Conservation (phyloP, 2,113 vertebrate genomes). For the Spilogale gracilis region DNA sequence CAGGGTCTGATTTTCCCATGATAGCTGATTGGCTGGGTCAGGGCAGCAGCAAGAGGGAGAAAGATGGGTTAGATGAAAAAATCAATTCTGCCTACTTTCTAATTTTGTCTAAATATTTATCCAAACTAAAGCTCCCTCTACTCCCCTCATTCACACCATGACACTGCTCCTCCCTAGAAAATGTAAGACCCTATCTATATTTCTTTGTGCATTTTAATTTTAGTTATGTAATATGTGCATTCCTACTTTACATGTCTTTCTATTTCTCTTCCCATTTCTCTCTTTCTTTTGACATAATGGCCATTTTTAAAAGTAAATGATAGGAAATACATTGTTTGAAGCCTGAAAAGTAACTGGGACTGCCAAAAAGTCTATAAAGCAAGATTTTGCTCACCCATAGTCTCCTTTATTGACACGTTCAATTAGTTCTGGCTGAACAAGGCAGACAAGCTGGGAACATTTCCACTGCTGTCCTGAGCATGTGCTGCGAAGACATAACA, state of each 20-base stretch:
- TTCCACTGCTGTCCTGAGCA: constrained; percentile 85
- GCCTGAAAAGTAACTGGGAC: neutral
- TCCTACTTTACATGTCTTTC: neutral
- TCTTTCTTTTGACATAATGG: neutral
- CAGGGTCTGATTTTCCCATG: neutral
- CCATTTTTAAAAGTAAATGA: neutral
- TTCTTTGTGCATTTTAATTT: neutral
- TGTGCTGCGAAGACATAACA: constrained; percentile 84
- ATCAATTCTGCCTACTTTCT: neutral
- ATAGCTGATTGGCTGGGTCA: neutral
- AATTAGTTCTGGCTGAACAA: constrained; percentile 87
- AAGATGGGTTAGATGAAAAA: neutral
- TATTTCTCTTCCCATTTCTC: neutral
- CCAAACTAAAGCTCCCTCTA: neutral
- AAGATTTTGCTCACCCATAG: constrained; percentile 86
- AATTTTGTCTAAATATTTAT: neutral
- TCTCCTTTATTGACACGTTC: constrained; percentile 85
- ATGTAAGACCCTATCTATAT: neutral
- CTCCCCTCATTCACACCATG: neutral
- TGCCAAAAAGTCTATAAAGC: constrained; percentile 48
- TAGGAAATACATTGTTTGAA: neutral
- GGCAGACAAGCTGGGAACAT: constrained; percentile 85
- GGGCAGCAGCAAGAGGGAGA: neutral
- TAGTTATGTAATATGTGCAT: neutral
- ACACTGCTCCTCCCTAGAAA: neutral